Evolutionary conservation across 2,888 invertebrate genomes (phyloP), one percentile per base, ranked within the genome.

Genomic region (Ecdyonurus torrentis): DNA sequence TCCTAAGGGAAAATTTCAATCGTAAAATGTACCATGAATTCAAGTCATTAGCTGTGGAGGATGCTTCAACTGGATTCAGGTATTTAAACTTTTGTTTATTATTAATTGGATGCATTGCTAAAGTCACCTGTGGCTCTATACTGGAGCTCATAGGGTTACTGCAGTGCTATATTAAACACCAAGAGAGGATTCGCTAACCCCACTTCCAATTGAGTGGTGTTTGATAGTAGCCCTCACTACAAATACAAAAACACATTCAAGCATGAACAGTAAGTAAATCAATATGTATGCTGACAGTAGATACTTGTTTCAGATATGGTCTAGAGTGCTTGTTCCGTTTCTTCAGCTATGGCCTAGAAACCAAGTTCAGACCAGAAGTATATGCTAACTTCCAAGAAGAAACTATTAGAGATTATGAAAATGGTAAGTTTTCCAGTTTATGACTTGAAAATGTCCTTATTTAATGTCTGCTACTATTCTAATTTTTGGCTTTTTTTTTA

Each of bases 11-110:
- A 74, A 95, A 98, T 74, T 99, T 96, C 78, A 99, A 99, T 77
- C 85, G 90, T 69, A 93, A 86, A 68, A 99, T 99, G 98, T 99
- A 97, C 76, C 87, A 89, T 69, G 98, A 99, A 77, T 99, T 99
- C 77, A 85, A 87, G 71, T 80, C 83, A 23, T 75, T 95, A 65
- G 96, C 99, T n/a, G 81, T 89, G 67, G 98, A 98, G 74, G 99
- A 99, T 79, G 92, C 95, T 0, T 78, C 81, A 61, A 85, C 83
- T 67, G 95, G 96, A 10, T 95, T 90, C 79, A 87, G 95, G 73
- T 94, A 88, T 75, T 85, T 23, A 18, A 19, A 2, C 15, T 19
- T 50, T 63, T 10, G 10, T 18, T 50, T 53, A 2, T 1, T 37
- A 37, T 37, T 37, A 18, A 10, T 55, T 5, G 5, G 7, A 55